These are phyloP conservation scores for Ceratina australensis DNA, from an alignment of 1,140 invertebrate species.

Conservation along the genomic window DNA sequence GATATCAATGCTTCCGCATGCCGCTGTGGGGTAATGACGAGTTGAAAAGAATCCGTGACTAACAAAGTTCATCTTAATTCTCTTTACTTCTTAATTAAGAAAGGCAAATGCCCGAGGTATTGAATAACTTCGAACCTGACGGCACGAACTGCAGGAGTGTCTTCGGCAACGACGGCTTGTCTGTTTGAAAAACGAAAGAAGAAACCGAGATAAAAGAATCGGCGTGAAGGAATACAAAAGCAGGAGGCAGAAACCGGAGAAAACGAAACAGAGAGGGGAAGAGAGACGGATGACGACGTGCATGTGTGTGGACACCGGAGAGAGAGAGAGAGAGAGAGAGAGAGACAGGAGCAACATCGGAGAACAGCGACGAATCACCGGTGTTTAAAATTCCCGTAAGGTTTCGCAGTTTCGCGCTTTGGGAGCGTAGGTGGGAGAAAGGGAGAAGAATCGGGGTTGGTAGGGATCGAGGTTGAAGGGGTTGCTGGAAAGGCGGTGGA, in stretches of 20 bases:
- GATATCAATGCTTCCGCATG: constrained; percentile 11
- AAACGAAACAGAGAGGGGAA: too few species aligned
- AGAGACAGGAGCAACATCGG: constrained; percentile 37
- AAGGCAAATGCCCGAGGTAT: too few species aligned
- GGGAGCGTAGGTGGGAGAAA: constrained; percentile 29
- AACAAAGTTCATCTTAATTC: too few species aligned
- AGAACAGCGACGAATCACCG: constrained; percentile 69
- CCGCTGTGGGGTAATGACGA: not conserved
- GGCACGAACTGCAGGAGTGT: too few species aligned
- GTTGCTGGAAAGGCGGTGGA: constrained; percentile 51
- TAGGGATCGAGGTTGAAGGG: constrained; percentile 56
- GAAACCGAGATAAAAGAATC: not conserved
- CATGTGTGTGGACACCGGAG: too few species aligned
- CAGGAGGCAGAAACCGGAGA: not conserved
- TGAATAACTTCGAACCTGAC: not conserved
- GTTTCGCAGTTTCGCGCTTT: constrained; percentile 61
- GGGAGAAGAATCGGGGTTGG: constrained; percentile 43
- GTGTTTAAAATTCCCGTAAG: constrained; percentile 76
- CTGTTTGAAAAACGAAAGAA: constrained; percentile 22
- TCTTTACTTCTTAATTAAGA: too few species aligned
- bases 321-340: not conserved
- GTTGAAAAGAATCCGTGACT: too few species aligned
- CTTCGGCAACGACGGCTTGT: too few species aligned
- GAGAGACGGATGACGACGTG: not conserved
- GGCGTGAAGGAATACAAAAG: not conserved